Base-by-base conservation (phyloP, 2,113 vertebrate species). In the Morone saxatilis region DNA sequence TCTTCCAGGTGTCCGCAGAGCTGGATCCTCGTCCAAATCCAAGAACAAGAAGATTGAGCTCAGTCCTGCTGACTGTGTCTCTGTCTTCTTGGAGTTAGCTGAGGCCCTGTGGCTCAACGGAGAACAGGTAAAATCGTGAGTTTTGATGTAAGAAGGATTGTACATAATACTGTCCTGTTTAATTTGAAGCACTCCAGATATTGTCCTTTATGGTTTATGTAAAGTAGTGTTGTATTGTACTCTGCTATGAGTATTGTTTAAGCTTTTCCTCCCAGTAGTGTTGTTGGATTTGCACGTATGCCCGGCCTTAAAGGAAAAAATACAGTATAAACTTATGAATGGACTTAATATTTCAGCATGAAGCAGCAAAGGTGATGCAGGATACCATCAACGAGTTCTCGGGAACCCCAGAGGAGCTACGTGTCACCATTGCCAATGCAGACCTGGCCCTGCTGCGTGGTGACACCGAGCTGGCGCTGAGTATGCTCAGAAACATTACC, bases 321-420 rank as follows among this genome's bases (percentile, higher is more conserved):
- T n/a, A n/a, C 16, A 41, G 0, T 20, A 7, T 53, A 53, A 20
- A 11, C 20, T 71, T 16, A 67, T 71, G 38, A 71, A 61, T 61
- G 6, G 4, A 36, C 85, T 87, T 83, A 1, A 76, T 53, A n/a
- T 91, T 82, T 74, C 48, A 99, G 98, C 98, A 99, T 16, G 98
- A 99, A 90, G 98, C 98, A 69, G 95, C 97, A 86, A 97, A 99
- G 94, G 94, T 98, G 84, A 97, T 99, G 93, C 98, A 99, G 91
- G 98, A 99, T 0, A 97, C 98, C 67, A 97, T 99, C 90, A 98
- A 97, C 81, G 98, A 99, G 93, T 99, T 99, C 92, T 97, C 97
- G 1, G 98, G 98, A 79, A 98, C 97, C 0, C 91, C 96, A 0
- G 98, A 99, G 92, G 98, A 99, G 53, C 72, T 98, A 0, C 96